Conservation (phyloP, 2,888 invertebrate genomes). For the Aphrophora alni region DNA sequence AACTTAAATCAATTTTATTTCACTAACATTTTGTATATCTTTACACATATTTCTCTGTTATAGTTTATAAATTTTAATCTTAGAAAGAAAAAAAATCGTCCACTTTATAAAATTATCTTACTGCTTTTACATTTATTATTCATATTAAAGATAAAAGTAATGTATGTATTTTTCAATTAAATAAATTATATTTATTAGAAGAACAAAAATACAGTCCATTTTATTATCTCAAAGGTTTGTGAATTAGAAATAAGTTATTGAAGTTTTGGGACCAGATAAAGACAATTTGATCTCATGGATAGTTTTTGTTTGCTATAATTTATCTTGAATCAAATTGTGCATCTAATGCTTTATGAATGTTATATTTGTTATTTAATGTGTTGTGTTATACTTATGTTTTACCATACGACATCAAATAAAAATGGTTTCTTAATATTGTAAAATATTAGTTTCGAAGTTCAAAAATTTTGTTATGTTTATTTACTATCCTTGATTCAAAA, state of each 20-base stretch:
- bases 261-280: constrained; percentile 9
- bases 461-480: neutral
- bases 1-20: no score
- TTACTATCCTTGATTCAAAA: neutral
- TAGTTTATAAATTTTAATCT: neutral
- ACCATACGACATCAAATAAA: neutral
- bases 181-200: neutral
- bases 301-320: neutral
- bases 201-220: neutral
- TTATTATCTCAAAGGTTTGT: neutral
- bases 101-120: neutral
- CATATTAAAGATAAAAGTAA: neutral
- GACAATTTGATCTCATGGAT: neutral
- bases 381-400: neutral
- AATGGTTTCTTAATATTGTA: neutral
- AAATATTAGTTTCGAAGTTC: neutral
- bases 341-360: constrained; percentile 6
- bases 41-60: neutral
- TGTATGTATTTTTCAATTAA: neutral
- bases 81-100: neutral
- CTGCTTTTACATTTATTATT: neutral
- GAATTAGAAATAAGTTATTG: neutral
- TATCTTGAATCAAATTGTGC: neutral
- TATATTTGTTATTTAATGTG: neutral
- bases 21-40: neutral